phyloP scores from a whole-genome alignment of 2,888 invertebrate species.

The Anorthoa munda region DNA sequence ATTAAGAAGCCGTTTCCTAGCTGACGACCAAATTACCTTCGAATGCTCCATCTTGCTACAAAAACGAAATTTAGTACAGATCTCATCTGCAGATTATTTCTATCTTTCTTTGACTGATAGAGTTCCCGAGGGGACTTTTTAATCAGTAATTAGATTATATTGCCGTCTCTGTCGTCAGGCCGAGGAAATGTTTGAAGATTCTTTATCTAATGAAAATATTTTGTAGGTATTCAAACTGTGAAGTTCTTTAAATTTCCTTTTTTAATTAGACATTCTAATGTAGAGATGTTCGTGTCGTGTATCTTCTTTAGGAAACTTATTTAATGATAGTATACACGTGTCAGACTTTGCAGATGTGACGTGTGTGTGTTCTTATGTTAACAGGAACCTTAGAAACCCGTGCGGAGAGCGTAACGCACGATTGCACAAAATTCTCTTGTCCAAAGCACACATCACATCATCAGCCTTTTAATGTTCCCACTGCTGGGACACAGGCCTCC shows the following conservation, averaged over 20 bases:
- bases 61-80: constrained; percentile 57
- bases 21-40: constrained; percentile 20
- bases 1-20: constrained; percentile 33
- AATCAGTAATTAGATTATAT: constrained; percentile 63
- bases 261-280: constrained; percentile 24
- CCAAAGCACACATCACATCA: no score
- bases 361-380: background rate
- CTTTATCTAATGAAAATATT: constrained; percentile 45
- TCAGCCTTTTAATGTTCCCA: no score
- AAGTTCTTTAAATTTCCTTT: constrained; percentile 29
- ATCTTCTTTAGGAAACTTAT: background rate
- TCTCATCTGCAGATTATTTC: constrained; percentile 57
- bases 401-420: background rate
- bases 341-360: background rate
- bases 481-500: no score
- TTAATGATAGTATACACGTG: background rate
- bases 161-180: constrained; percentile 27
- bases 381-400: background rate
- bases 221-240: constrained; percentile 19
- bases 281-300: background rate
- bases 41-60: constrained; percentile 39
- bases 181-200: constrained; percentile 33
- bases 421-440: background rate
- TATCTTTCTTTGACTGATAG: constrained; percentile 50
- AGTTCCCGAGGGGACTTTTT: constrained; percentile 49